Conservation (phyloP, 2,113 vertebrate species). For the Ochotona curzoniae region DNA sequence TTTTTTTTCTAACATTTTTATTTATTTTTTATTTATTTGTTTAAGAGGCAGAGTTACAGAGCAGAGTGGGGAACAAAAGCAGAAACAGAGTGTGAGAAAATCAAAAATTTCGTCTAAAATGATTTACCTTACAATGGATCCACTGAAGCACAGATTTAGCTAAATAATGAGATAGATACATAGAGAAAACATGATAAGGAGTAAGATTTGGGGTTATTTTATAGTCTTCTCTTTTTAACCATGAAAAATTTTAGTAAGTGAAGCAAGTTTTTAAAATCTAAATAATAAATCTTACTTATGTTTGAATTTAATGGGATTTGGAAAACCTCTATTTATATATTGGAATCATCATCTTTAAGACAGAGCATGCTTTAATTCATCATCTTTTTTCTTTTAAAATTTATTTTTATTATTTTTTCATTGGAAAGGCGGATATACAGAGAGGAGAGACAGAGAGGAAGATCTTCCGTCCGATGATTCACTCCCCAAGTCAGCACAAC, state of each 20-base stretch:
- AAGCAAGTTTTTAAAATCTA: neutral
- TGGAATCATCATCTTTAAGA: neutral
- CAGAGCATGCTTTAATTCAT: neutral
- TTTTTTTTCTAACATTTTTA: too few species aligned
- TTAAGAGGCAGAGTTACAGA: too few species aligned
- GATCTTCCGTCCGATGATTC: too few species aligned
- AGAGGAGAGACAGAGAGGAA: too few species aligned
- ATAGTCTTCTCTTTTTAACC: neutral
- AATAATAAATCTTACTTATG: neutral
- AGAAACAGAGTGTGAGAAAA: neutral
- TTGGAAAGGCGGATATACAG: too few species aligned
- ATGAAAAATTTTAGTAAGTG: neutral
- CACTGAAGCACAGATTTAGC: neutral
- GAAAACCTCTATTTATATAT: neutral
- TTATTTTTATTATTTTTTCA: too few species aligned
- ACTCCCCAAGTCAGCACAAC: too few species aligned
- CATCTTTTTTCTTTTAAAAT: too few species aligned
- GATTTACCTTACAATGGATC: neutral
- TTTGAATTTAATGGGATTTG: neutral
- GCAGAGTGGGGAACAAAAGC: too few species aligned
- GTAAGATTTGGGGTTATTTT: neutral
- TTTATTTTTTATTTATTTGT: too few species aligned
- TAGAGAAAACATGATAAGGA: neutral
- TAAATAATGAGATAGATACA: too few species aligned
- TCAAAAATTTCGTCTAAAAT: neutral